A percentile compares a stretch with the other conserved stretches of the same genome.
Conservation (phyloP, 2,113 vertebrate genomes). For the Rhabdomys dilectus region DNA sequence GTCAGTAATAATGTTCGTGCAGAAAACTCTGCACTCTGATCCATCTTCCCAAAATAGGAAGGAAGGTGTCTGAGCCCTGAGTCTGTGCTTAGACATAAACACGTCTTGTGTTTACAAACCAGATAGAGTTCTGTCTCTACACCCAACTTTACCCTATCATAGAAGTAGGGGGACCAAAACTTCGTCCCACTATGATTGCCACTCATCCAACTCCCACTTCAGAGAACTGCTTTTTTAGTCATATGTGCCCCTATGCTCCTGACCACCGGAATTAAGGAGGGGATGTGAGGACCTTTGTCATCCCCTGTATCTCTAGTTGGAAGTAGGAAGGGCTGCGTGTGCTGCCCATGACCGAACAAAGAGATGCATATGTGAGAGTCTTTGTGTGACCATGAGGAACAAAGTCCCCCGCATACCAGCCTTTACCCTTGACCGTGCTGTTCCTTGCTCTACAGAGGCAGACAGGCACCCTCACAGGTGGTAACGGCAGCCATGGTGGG, state of each 20-base stretch:
- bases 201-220: not conserved
- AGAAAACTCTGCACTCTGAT: not conserved
- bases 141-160: not conserved
- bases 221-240: not conserved
- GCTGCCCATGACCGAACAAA: too few species aligned
- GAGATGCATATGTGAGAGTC: not conserved
- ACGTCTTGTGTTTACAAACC: not conserved
- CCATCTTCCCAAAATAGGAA: not conserved
- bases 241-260: not conserved
- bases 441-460: constrained; percentile 89
- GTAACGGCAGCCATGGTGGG: constrained; percentile 62
- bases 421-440: not conserved
- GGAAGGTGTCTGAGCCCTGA: not conserved
- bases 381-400: rapidly evolving
- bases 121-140: not conserved
- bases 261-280: not conserved
- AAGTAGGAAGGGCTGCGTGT: not conserved
- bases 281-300: not conserved
- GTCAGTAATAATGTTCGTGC: not conserved
- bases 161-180: not conserved
- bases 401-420: rapidly evolving
- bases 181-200: not conserved
- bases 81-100: not conserved
- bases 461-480: constrained; percentile 48
- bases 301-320: not conserved